Base-by-base conservation (phyloP, 2,888 invertebrate genomes). In the Aleiodes testaceus region DNA sequence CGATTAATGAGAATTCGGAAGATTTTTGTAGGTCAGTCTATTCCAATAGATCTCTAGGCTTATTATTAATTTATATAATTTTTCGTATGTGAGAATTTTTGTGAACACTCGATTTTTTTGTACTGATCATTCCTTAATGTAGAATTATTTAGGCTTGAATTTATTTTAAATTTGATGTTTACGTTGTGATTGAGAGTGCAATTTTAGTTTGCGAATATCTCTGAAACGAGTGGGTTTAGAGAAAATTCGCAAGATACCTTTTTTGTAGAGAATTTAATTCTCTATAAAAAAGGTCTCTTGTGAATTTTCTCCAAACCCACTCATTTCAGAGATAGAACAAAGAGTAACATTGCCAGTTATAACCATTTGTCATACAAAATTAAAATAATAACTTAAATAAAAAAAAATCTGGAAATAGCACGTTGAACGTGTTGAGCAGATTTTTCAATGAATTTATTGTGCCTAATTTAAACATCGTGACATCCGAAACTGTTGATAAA, bases 401-500 rank as follows among this genome's bases (percentile, higher is more conserved):
- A n/a, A n/a, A 26, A 1, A 26, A 26, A 26, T 26, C 5, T 26
- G 3, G 26, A 26, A 26, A 26, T 26, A 2, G 26, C 50, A 59
- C 59, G 66, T 66, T 66, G 66, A 66, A 26, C 44, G 61, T 59
- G 61, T 49, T 47, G 9, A 26, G 11, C 6, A 59, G 12, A 59
- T 59, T 16, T 44, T 18, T 47, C 12, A 14, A 16, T 4, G 14
- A 36, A 59, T 45, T 22, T 30, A 49, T 50, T 66, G 70, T 71
- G 66, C 66, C 70, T 61, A 63, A 66, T 63, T 14, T 44, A 66
- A 50, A 42, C 61, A 61, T 49, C 63, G 11, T 42, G 18, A 61
- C 26, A 67, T 55, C 18, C 50, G 26, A 49, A 42, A 71, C 61
- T 61, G 61, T 71, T 26, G 44, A 63, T 53, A 63, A 61, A 71